Conservation (phyloP, 1,140 invertebrate genomes). For the Stenopsyche tienmushanensis region DNA sequence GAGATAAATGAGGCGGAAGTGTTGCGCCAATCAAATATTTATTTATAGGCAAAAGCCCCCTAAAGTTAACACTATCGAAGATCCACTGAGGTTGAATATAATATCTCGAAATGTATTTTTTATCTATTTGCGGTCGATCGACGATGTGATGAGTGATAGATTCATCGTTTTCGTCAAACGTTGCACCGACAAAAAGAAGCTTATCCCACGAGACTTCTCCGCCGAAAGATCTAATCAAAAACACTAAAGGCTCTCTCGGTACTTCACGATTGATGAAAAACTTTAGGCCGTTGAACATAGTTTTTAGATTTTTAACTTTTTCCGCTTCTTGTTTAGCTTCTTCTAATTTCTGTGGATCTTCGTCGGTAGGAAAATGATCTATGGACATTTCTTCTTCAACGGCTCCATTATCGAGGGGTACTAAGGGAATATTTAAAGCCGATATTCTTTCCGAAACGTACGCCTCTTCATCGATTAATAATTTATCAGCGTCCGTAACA, state of each 20-base stretch:
- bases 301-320: constrained; percentile 74
- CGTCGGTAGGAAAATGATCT: constrained; percentile 61
- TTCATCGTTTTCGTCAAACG: constrained; percentile 88
- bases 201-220: constrained; percentile 97
- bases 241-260: constrained; percentile 79
- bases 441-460: constrained; percentile 80
- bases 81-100: constrained; percentile 99
- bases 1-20: constrained; percentile 95
- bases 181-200: constrained; percentile 79
- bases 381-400: constrained; percentile 67
- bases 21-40: constrained; percentile 90
- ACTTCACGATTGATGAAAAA: constrained; percentile 95
- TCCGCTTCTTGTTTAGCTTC: constrained; percentile 76
- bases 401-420: constrained; percentile 55
- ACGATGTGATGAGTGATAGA: constrained; percentile 97
- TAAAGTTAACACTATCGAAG: constrained; percentile 93
- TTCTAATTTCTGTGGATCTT: constrained; percentile 67
- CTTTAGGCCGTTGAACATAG: constrained; percentile 88
- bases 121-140: constrained; percentile 81
- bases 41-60: constrained; percentile 82
- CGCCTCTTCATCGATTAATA: constrained; percentile 68
- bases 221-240: constrained; percentile 83
- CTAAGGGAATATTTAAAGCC: constrained; percentile 76
- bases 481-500: constrained; percentile 58
- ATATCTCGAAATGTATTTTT: constrained; percentile 86